Percentiles rank a stretch among this genome's conserved stretches.
Conservation (phyloP, 2,888 invertebrate genomes). For the Nomada ruficornis region DNA sequence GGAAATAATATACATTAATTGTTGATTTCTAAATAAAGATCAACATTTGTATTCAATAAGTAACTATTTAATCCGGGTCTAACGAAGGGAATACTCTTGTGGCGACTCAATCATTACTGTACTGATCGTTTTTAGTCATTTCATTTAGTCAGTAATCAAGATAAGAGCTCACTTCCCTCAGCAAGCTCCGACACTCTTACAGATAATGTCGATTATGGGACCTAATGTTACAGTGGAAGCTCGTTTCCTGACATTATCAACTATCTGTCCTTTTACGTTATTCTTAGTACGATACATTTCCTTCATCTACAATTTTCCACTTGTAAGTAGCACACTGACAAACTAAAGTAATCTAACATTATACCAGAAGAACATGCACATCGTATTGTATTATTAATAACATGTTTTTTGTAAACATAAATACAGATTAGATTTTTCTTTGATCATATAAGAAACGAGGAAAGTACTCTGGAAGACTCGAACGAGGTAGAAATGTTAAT, state of each 20-base stretch:
- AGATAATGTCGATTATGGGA: neutral
- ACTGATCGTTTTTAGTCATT: too few species aligned
- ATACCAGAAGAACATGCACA: too few species aligned
- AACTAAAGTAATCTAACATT: too few species aligned
- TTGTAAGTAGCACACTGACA: neutral
- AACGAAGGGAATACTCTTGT: neutral
- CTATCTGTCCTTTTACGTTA: neutral
- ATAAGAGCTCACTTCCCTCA: too few species aligned
- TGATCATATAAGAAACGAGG: neutral
- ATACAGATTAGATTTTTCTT: neutral
- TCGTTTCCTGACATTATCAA: neutral
- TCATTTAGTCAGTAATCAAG: too few species aligned
- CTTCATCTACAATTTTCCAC: neutral
- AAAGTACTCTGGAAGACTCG: neutral
- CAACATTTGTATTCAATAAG: too few species aligned
- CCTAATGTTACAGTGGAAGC: neutral
- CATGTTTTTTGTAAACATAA: neutral
- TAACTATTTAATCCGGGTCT: neutral
- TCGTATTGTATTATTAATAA: too few species aligned
- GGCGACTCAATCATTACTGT: too few species aligned
- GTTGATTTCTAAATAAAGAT: too few species aligned
- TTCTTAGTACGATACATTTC: slow-evolving; percentile 1
- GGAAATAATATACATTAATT: too few species aligned
- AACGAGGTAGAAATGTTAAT: neutral
- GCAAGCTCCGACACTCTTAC: neutral